These are phyloP conservation scores for Leptinotarsa peninsularis DNA, from an alignment of 2,888 invertebrate species.

Conservation along the genomic window DNA sequence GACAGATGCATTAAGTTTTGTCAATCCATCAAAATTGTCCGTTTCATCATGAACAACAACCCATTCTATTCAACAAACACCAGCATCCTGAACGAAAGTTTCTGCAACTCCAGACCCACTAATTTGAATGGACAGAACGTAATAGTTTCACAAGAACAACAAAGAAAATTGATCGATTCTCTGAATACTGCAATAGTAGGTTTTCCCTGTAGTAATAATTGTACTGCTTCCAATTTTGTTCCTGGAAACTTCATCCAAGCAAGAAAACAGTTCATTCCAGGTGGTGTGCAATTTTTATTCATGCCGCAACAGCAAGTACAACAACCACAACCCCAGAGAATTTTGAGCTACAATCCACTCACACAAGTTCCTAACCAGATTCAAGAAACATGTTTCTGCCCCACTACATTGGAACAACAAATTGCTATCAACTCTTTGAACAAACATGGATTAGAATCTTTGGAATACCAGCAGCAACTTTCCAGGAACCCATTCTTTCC, in stretches of 20 bases:
- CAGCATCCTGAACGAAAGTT: conserved; percentile 51
- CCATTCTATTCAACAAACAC: conserved; percentile 52
- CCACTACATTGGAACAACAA: conserved; percentile 11
- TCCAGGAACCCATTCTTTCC: conserved; percentile 50
- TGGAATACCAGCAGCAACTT: conserved; percentile 40
- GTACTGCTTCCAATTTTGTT: conserved; percentile 15
- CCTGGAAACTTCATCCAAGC: conserved; percentile 37
- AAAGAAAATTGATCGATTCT: conserved; percentile 51
- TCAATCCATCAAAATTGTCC: conserved; percentile 29
- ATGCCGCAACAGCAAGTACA: conserved; percentile 1
- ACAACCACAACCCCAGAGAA: conserved; percentile 1
- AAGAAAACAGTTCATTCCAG: conserved; percentile 44
- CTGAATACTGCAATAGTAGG: conserved; percentile 52
- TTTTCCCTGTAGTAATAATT: conserved; percentile 31
- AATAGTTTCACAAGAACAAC: conserved; percentile 53
- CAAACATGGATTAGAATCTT: conserved; percentile 20
- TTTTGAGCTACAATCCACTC: not conserved
- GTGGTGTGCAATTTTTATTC: conserved; percentile 47
- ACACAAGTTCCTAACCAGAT: not conserved
- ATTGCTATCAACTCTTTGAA: conserved; percentile 21
- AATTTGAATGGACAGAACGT: conserved; percentile 52
- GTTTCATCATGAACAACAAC: conserved; percentile 44
- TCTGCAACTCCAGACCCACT: conserved; percentile 50
- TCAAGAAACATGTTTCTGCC: not conserved
- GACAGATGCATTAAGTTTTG: not conserved